phyloP scores from a whole-genome alignment of 2,888 invertebrate genomes.

The Furcula furcula region DNA sequence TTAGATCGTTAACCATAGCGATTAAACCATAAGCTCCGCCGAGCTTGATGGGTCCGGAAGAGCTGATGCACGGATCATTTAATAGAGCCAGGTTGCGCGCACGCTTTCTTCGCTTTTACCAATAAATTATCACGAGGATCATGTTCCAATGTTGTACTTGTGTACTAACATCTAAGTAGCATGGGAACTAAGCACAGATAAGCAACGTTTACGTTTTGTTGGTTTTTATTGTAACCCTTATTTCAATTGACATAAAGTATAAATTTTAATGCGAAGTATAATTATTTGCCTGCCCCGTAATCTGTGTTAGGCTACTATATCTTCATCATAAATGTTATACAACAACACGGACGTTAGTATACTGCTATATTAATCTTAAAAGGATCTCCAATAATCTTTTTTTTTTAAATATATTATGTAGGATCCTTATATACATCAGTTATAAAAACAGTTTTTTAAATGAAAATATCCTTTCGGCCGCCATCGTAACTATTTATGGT shows the following conservation, averaged over 20 bases:
- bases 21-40: slow-evolving; percentile 37
- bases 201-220: slow-evolving; percentile 9
- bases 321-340: slow-evolving; percentile 9
- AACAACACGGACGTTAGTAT: slow-evolving; percentile 17
- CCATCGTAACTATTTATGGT: no score
- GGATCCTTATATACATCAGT: no score
- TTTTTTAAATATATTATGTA: no score
- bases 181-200: slow-evolving; percentile 51
- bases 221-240: slow-evolving; percentile 12
- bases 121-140: slow-evolving; percentile 75
- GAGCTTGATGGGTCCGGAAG: slow-evolving; percentile 28
- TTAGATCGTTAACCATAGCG: slow-evolving; percentile 39
- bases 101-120: slow-evolving; percentile 63
- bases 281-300: slow-evolving; percentile 12
- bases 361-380: slow-evolving; percentile 24
- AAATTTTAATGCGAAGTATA: slow-evolving; percentile 2
- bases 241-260: slow-evolving; percentile 4
- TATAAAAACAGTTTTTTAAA: no score
- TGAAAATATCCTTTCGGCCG: no score
- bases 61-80: slow-evolving; percentile 52
- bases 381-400: no score
- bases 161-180: slow-evolving; percentile 52
- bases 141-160: slow-evolving; percentile 64
- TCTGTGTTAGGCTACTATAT: slow-evolving; percentile 13
- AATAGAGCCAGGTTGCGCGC: slow-evolving; percentile 52